Evolutionary conservation across 2,888 invertebrate genomes (phyloP).

Genomic region (Steinernema carpocapsae): DNA sequence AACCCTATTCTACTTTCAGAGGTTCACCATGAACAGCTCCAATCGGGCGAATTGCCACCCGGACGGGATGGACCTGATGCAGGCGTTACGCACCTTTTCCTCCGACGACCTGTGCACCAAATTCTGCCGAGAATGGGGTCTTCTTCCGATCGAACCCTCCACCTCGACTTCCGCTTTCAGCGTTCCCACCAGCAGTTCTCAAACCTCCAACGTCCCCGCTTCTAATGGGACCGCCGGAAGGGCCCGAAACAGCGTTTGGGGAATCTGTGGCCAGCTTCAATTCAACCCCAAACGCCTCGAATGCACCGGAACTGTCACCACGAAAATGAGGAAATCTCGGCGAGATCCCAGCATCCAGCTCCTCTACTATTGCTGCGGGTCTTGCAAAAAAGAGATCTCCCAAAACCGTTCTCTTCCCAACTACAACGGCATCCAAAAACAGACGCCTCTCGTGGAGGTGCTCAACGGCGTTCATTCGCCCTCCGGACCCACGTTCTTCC

Average conservation of each 20-base stretch:
- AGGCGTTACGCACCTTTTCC: conserved; percentile 18
- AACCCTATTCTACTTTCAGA: background rate
- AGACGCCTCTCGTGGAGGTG: conserved; percentile 6
- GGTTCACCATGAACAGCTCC: too few relatives aligned
- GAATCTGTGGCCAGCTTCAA: conserved; percentile 15
- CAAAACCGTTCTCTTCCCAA: conserved; percentile 23
- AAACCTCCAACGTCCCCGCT: background rate
- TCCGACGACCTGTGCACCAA: conserved; percentile 27
- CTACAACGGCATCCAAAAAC: conserved; percentile 13
- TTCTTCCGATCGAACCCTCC: conserved; percentile 9
- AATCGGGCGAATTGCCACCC: conserved; percentile 19
- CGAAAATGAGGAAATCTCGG: conserved; percentile 10
- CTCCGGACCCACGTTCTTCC: conserved; percentile 12
- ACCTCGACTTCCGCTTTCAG: conserved; percentile 8
- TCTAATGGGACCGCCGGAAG: conserved; percentile 6
- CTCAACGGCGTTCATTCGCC: background rate
- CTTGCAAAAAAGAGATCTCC: conserved; percentile 18
- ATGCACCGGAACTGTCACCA: conserved; percentile 8
- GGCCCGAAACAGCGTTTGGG: conserved; percentile 23
- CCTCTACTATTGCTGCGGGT: conserved; percentile 16
- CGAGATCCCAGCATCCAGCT: conserved; percentile 20
- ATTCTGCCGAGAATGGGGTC: conserved; percentile 19
- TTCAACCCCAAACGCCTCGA: conserved; percentile 17
- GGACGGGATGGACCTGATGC: conserved; percentile 23
- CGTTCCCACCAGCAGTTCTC: background rate